Percentiles rank a stretch among this genome's conserved stretches.
Conservation (phyloP, 1,140 invertebrate genomes). For the Pseudachorutes palmiensis region DNA sequence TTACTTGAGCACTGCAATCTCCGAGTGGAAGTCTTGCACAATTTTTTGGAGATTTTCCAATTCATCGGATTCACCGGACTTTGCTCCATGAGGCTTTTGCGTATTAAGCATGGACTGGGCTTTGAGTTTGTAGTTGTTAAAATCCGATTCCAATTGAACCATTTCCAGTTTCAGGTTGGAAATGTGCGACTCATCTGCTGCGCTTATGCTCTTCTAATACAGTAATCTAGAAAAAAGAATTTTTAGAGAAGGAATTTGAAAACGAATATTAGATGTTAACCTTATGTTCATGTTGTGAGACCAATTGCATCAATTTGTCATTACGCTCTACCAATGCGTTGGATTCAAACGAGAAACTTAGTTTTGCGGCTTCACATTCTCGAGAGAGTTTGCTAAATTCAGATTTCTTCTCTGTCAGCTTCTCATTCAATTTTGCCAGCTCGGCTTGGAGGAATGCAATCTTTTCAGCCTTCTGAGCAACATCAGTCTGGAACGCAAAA, state of each 20-base stretch:
- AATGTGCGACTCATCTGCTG: slow-evolving; percentile 35
- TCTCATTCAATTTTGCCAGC: slow-evolving; percentile 31
- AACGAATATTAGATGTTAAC: neutral
- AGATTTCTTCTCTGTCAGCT: slow-evolving; percentile 30
- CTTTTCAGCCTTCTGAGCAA: slow-evolving; percentile 32
- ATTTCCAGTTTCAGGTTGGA: slow-evolving; percentile 36
- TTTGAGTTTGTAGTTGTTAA: slow-evolving; percentile 35
- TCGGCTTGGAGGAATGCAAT: slow-evolving; percentile 34
- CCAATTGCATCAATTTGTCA: slow-evolving; percentile 19
- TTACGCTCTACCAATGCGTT: slow-evolving; percentile 29
- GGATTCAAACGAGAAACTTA: slow-evolving; percentile 31
- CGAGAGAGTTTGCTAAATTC: slow-evolving; percentile 25
- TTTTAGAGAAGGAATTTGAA: neutral
- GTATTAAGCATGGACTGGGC: slow-evolving; percentile 36
- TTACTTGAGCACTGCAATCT: slow-evolving; percentile 37
- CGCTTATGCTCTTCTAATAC: slow-evolving; percentile 33
- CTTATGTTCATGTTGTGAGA: slow-evolving; percentile 32
- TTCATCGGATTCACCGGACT: slow-evolving; percentile 24
- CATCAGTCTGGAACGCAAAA: slow-evolving; percentile 24
- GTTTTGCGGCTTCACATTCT: slow-evolving; percentile 33
- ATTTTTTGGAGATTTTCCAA: slow-evolving; percentile 37
- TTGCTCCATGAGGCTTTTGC: slow-evolving; percentile 19
- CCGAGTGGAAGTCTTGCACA: slow-evolving; percentile 37
- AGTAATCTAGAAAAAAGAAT: slow-evolving; percentile 28
- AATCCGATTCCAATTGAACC: slow-evolving; percentile 35